phyloP scores from a whole-genome alignment of 2,113 vertebrate genomes.

The Castor canadensis region DNA sequence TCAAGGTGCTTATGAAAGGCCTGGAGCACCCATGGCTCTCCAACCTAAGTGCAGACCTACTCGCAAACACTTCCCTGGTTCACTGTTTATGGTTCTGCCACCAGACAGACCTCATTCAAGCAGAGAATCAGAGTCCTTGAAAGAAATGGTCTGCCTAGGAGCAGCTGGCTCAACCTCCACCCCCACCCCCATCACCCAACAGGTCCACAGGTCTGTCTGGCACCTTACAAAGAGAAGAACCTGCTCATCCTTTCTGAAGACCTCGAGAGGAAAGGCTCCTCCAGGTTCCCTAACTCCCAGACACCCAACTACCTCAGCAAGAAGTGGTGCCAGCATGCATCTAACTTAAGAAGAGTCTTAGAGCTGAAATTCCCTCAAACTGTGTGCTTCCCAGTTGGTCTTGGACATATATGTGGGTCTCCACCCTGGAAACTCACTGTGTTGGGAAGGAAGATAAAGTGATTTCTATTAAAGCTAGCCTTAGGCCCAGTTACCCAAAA shows the following conservation, averaged over 20 bases:
- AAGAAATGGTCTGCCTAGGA: not conserved
- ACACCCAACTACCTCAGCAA: not conserved
- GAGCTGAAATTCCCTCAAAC: not conserved
- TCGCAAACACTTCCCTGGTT: not conserved
- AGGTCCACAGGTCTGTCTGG: not conserved
- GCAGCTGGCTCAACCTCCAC: not conserved
- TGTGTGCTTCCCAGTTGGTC: not conserved
- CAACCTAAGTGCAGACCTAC: not conserved
- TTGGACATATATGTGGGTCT: not conserved
- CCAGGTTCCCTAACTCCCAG: not conserved
- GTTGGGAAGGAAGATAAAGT: not conserved
- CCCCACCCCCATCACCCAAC: not conserved
- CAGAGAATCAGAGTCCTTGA: not conserved
- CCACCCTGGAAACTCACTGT: not conserved
- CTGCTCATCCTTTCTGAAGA: not conserved
- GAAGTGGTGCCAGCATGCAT: not conserved
- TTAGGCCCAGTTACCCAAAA: not conserved
- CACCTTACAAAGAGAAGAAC: not conserved
- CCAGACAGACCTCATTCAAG: not conserved
- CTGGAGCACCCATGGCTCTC: not conserved
- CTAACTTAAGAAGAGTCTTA: not conserved
- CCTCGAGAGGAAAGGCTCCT: not conserved
- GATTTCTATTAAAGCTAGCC: not conserved
- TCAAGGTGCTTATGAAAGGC: not conserved
- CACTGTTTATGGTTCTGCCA: not conserved